Base-by-base conservation (phyloP, 2,113 vertebrate species). In the Bos javanicus region DNA sequence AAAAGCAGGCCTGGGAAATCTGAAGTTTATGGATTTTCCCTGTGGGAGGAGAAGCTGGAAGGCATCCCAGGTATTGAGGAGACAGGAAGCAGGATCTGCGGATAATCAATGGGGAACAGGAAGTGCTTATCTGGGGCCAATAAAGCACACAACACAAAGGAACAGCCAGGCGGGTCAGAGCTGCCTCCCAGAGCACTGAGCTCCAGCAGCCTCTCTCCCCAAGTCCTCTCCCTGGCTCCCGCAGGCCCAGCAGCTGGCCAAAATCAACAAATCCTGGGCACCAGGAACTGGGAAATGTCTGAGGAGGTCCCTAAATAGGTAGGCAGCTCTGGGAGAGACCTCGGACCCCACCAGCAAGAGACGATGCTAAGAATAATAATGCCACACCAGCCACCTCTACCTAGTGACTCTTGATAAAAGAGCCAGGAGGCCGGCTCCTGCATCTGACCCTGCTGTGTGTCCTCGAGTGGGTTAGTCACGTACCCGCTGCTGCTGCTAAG, bases 11-110 rank as follows among this genome's bases (percentile, higher is more conserved):
- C 93, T 98, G 97, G 96, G 96, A 98, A 98, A 95, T 88, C 30
- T 94, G 83, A 76, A 82, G 97, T 90, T 89, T 81, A 87, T 83
- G 96, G 91, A 88, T 95, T 97, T 95, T 87, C 97, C 95, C 95
- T 46, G 87, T 96, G 97, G 98, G 97, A 98, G 97, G 96, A 95
- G 95, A 98, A 96, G 96, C 97, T 98, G 98, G 98, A 98, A 97
- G 87, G 57, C 90, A 93, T 98, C 98, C 98, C 98, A 98, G 97
- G 98, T 98, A 98, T 98, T 98, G 98, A 98, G 95, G 62, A 94
- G 98, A 98, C 87, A 98, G 98, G 98, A 98, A 98, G 96, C 95
- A 94, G 97, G 95, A 91, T 95, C 98, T 97, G 98, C 90, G 97
- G 93, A 87, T 84, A 97, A 91, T 98, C 98, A 98, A 94, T 95